phyloP scores from a whole-genome alignment of 1,140 invertebrate genomes.

The Amphibalanus amphitrite region DNA sequence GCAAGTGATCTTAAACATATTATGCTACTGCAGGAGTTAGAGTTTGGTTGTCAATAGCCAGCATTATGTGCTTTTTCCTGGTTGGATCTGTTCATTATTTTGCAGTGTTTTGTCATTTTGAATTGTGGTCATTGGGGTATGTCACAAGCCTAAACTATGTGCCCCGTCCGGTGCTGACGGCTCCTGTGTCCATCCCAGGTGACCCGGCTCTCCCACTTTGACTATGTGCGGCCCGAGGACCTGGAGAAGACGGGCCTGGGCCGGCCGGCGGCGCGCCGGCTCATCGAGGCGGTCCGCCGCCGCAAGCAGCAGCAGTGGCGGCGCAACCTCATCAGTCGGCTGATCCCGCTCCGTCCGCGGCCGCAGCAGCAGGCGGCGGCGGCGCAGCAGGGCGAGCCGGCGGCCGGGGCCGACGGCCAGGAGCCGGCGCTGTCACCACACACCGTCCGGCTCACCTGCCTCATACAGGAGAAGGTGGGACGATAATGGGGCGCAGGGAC shows the following conservation, averaged over 20 bases:
- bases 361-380: slow-evolving; percentile 52
- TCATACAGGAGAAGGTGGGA: slow-evolving; percentile 68
- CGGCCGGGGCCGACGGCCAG: slow-evolving; percentile 21
- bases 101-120: slow-evolving; percentile 1
- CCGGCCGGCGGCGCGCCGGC: slow-evolving; percentile 68
- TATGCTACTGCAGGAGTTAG: too few relatives aligned
- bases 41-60: too few relatives aligned
- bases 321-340: slow-evolving; percentile 68
- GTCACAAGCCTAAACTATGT: neutral
- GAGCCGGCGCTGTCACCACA: neutral
- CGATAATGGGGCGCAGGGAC: too few relatives aligned
- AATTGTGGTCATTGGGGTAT: slow-evolving; percentile 8
- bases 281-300: slow-evolving; percentile 84
- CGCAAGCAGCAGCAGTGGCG: slow-evolving; percentile 62
- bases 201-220: slow-evolving; percentile 78
- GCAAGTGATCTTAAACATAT: too few relatives aligned
- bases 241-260: slow-evolving; percentile 86
- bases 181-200: slow-evolving; percentile 33
- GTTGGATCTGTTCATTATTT: neutral
- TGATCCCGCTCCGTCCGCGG: slow-evolving; percentile 37
- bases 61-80: neutral
- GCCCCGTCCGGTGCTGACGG: slow-evolving; percentile 23
- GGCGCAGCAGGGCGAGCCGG: slow-evolving; percentile 21
- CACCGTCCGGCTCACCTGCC: slow-evolving; percentile 45
- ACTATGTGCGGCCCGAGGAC: slow-evolving; percentile 85